phyloP scores from a whole-genome alignment of 2,888 invertebrate genomes.

The Sericinus montela region DNA sequence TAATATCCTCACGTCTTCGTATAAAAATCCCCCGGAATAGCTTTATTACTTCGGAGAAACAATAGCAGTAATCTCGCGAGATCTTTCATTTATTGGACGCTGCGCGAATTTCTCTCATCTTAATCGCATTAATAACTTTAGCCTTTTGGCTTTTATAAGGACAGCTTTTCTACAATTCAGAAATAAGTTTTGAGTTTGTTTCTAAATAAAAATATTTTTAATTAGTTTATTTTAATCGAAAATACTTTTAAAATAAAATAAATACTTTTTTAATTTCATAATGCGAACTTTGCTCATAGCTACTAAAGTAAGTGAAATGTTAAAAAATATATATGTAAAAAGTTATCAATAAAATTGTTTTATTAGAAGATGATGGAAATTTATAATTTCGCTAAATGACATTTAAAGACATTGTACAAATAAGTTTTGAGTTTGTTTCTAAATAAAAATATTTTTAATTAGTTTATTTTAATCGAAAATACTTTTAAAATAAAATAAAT shows the following conservation, averaged over 20 bases:
- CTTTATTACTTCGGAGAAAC: conserved; percentile 16
- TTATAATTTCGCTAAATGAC: too few species aligned
- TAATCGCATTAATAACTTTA: conserved; percentile 10
- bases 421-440: background rate
- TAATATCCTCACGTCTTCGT: background rate
- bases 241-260: too few species aligned
- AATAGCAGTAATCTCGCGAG: conserved; percentile 17
- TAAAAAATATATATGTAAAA: too few species aligned
- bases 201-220: background rate
- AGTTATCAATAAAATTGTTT: too few species aligned
- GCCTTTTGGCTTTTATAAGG: background rate
- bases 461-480: too few species aligned
- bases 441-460: too few species aligned
- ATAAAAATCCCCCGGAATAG: background rate
- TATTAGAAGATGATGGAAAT: too few species aligned
- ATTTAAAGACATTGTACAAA: conserved; percentile 4
- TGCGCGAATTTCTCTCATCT: conserved; percentile 15
- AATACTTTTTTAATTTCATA: too few species aligned
- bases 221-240: too few species aligned
- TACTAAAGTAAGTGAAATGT: too few species aligned
- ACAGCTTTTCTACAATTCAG: conserved; percentile 1
- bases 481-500: too few species aligned
- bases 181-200: background rate
- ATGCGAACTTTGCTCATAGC: too few species aligned
- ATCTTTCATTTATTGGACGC: conserved; percentile 13